Conservation (phyloP, 2,797 vertebrate species). For the Sebastes trivittatus region DNA sequence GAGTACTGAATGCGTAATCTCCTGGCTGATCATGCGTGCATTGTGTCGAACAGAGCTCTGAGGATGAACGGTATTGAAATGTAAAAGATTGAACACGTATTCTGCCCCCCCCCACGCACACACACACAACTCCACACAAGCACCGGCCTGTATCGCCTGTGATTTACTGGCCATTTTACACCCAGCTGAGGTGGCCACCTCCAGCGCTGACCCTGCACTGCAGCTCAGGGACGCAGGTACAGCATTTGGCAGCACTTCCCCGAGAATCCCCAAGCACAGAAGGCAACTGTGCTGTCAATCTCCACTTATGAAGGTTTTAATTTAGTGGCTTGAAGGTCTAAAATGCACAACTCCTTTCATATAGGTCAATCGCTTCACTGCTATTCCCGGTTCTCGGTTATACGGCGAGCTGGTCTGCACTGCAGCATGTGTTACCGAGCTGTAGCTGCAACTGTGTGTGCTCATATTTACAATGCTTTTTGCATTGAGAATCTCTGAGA, state of each 20-base stretch:
- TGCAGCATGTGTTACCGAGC: slow-evolving; percentile 36
- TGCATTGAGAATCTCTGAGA: slow-evolving; percentile 3
- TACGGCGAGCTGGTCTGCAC: slow-evolving; percentile 42
- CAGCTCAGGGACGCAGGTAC: slow-evolving; percentile 60
- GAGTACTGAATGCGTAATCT: slow-evolving; percentile 45
- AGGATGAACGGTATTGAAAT: slow-evolving; percentile 47
- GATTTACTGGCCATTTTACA: slow-evolving; percentile 74
- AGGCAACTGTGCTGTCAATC: slow-evolving; percentile 62
- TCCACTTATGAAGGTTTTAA: slow-evolving; percentile 64
- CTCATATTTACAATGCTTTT: slow-evolving; percentile 19
- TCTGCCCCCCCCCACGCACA: not conserved
- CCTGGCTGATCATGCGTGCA: slow-evolving; percentile 58
- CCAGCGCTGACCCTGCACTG: slow-evolving; percentile 67
- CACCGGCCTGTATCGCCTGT: slow-evolving; percentile 40
- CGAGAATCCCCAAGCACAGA: slow-evolving; percentile 52
- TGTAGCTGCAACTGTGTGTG: slow-evolving; percentile 3
- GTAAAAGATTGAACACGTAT: slow-evolving; percentile 22
- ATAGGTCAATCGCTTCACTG: slow-evolving; percentile 38
- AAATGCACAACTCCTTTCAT: slow-evolving; percentile 48
- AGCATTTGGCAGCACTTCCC: slow-evolving; percentile 61
- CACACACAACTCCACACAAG: slow-evolving; percentile 21
- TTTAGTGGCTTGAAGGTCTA: slow-evolving; percentile 46
- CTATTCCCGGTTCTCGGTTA: slow-evolving; percentile 26
- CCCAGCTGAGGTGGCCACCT: slow-evolving; percentile 68
- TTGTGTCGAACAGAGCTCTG: slow-evolving; percentile 30